Conservation (phyloP, 2,113 vertebrate genomes). For the Anthoscopus minutus region DNA sequence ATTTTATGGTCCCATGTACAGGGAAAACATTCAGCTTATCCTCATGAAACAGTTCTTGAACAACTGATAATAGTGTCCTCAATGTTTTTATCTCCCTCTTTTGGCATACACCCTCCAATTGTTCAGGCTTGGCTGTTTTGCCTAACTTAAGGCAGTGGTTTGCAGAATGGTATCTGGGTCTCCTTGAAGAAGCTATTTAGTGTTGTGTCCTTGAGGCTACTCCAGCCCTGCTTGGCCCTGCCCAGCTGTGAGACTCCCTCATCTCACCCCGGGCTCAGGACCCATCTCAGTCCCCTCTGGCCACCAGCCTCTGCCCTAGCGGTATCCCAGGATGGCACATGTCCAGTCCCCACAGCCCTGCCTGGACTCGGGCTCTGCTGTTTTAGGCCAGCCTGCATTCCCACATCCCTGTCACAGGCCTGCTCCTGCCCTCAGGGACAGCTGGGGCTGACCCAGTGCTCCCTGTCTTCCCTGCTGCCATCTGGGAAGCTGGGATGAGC, state of each 20-base stretch:
- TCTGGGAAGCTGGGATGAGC: not conserved
- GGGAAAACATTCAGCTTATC: not conserved
- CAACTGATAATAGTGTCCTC: not conserved
- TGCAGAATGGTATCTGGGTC: not conserved
- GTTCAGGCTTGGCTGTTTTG: not conserved
- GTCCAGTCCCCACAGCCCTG: not conserved
- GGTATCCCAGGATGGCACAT: rapidly evolving
- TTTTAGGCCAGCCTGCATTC: not conserved
- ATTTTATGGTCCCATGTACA: not conserved
- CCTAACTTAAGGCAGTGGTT: not conserved
- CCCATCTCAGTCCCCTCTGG: rapidly evolving
- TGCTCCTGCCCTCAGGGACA: not conserved
- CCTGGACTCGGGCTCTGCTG: not conserved
- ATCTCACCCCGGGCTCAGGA: not conserved
- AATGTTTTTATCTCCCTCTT: not conserved
- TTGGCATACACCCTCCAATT: rapidly evolving
- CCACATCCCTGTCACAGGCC: rapidly evolving
- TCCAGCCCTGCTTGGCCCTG: not conserved
- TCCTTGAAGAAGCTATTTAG: not conserved
- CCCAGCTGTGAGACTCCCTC: not conserved
- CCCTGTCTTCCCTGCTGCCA: not conserved
- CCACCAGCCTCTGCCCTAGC: not conserved
- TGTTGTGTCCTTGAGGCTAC: not conserved
- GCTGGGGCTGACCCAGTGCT: not conserved
- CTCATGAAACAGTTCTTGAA: not conserved